Conservation (phyloP, 1,140 invertebrate species). For the Aphidius gifuensis region DNA sequence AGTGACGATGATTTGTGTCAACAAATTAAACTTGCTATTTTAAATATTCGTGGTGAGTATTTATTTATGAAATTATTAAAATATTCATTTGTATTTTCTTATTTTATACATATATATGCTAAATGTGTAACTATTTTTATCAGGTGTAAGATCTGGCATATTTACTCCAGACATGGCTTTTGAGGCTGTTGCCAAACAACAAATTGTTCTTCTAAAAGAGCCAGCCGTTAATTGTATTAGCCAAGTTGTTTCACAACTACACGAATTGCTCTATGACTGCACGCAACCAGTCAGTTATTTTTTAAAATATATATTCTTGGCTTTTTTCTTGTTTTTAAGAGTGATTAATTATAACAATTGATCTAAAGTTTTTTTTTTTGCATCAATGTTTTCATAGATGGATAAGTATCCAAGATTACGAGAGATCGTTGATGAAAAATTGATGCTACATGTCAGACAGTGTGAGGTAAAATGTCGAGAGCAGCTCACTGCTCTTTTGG, state of each 20-base stretch:
- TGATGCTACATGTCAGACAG: conserved; percentile 88
- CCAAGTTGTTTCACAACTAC: conserved; percentile 92
- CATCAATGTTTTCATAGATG: conserved; percentile 67
- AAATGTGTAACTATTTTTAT: conserved; percentile 11
- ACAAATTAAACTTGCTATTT: conserved; percentile 98
- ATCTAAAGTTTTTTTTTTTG: conserved; percentile 4
- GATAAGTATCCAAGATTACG: conserved; percentile 91
- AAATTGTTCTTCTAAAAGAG: conserved; percentile 94
- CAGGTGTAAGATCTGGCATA: conserved; percentile 84
- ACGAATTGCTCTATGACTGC: conserved; percentile 90
- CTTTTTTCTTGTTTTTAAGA: conserved; percentile 57
- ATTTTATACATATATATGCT: background rate
- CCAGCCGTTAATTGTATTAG: conserved; percentile 98
- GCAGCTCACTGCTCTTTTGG: conserved; percentile 88
- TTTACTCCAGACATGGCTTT: conserved; percentile 99
- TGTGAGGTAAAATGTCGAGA: conserved; percentile 95
- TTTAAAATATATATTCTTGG: too few species aligned
- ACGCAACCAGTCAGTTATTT: conserved; percentile 76
- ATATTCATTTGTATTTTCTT: background rate
- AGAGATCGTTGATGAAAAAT: conserved; percentile 97
- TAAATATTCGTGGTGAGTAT: conserved; percentile 92
- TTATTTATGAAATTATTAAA: conserved; percentile 5
- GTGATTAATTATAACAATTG: conserved; percentile 59
- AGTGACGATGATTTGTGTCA: conserved; percentile 96
- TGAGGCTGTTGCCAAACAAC: conserved; percentile 99